Evolutionary conservation across 2,113 vertebrate species (phyloP), one percentile per base, ranked within the genome.

Genomic region (Prochilodus magdalenae): DNA sequence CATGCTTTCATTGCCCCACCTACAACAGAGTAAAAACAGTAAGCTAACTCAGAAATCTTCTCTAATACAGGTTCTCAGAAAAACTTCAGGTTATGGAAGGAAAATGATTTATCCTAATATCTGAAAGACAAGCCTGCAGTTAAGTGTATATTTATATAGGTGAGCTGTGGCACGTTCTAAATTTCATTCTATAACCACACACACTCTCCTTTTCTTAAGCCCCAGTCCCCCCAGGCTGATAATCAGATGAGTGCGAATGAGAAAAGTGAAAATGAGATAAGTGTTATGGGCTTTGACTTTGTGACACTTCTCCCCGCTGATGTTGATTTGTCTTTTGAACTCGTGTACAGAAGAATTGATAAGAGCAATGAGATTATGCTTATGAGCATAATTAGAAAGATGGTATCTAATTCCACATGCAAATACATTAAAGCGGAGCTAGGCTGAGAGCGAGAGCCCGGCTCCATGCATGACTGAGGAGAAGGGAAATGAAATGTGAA

Each of bases 301-400:
- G 74, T 77, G 81, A 77, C 49, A 44, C 66, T 75, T 77, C 65
- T 77, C 74, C 44, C n/a, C 30, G 62, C 66, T 72, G 81, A 83
- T 77, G 65, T 70, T 53, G 57, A 67, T 83, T 57, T 77, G 81
- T 30, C 70, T 80, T 84, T 77, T 77, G 73, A 81, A 81, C 66
- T 77, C 57, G 3, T 80, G 73, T 76, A 69, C 66, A 77, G 59
- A 57, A 73, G 24, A 73, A 76, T 71, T 72, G 55, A 84, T 77
- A 73, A 71, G 83, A 72, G 73, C 66, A 70, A 84, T 72, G 73
- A 66, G 73, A 81, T 81, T 76, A 81, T 72, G 60, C 74, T 81
- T 77, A 84, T 81, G 72, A 75, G 83, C 73, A 63, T 80, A 84
- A 81, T 84, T 84, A 84, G 83, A 76, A 80, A 81, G 79, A 81